Evolutionary conservation across 1,140 invertebrate species (phyloP).

Genomic region (Camponotus vicinus): DNA sequence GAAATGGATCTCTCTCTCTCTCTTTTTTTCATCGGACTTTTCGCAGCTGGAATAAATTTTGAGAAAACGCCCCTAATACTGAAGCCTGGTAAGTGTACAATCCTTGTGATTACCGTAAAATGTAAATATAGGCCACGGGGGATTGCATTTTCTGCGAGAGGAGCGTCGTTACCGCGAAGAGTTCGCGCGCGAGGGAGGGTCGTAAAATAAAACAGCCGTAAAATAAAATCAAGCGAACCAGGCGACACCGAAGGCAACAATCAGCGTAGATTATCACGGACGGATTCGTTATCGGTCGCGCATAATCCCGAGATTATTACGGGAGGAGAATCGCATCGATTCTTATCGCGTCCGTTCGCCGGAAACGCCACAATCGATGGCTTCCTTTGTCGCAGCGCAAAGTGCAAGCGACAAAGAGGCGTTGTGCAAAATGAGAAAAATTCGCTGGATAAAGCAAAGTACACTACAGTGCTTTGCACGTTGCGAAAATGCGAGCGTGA

Average conservation of each 20-base stretch:
- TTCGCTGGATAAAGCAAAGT: background rate
- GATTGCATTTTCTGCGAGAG: conserved; percentile 20
- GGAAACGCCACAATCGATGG: background rate
- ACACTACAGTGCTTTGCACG: background rate
- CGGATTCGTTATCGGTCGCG: conserved; percentile 33
- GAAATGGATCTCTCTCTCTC: background rate
- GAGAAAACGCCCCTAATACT: conserved; percentile 27
- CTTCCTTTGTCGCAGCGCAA: conserved; percentile 6
- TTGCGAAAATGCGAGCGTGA: conserved; percentile 6
- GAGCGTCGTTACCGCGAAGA: conserved; percentile 20
- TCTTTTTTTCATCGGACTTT: background rate
- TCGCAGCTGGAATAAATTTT: conserved; percentile 12
- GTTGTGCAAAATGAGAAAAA: background rate
- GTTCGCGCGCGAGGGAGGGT: conserved; percentile 6
- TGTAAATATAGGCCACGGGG: conserved; percentile 44
- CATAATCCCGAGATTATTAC: conserved; percentile 12
- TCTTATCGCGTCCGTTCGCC: conserved; percentile 4
- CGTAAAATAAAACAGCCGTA: conserved; percentile 32
- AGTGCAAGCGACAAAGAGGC: background rate
- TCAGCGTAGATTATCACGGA: conserved; percentile 33
- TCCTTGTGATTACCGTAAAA: conserved; percentile 51
- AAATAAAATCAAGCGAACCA: conserved; percentile 10
- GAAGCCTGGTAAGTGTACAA: conserved; percentile 6
- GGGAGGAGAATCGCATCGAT: conserved; percentile 39
- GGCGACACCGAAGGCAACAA: conserved; percentile 38